Conservation (phyloP, 2,888 invertebrate species). For the Orthonevra nobilis region DNA sequence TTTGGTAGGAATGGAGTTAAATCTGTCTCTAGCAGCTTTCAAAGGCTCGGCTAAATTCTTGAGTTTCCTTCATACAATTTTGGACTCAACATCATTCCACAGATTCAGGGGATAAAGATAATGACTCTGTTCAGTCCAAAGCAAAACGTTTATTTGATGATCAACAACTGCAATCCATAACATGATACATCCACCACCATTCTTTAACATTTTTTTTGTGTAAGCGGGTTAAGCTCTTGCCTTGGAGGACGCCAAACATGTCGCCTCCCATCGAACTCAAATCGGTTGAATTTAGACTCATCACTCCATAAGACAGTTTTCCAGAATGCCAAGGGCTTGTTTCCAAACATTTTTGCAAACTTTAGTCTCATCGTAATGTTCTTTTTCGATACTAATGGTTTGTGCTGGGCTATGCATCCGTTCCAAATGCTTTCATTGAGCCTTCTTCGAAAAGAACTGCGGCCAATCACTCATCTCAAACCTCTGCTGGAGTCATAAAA, state of each 20-base stretch:
- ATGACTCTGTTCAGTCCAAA: conserved; percentile 14
- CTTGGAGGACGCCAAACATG: conserved; percentile 12
- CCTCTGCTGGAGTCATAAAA: not conserved
- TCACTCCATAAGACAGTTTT: conserved; percentile 39
- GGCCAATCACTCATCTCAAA: not conserved
- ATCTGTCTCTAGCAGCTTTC: too few relatives aligned
- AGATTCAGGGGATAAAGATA: not conserved
- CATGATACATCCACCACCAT: conserved; percentile 13
- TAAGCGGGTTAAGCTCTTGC: conserved; percentile 18
- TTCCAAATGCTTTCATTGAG: conserved; percentile 1
- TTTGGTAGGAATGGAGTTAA: too few relatives aligned
- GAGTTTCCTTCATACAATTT: too few relatives aligned
- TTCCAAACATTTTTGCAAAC: not conserved
- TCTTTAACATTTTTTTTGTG: conserved; percentile 14
- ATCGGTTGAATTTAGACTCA: conserved; percentile 42
- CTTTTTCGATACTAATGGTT: conserved; percentile 12
- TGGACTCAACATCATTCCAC: too few relatives aligned
- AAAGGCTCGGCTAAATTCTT: too few relatives aligned
- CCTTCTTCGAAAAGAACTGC: not conserved
- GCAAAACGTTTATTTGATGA: conserved; percentile 7
- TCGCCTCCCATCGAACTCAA: conserved; percentile 12
- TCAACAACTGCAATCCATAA: conserved; percentile 14
- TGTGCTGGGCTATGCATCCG: conserved; percentile 1
- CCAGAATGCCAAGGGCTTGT: conserved; percentile 11
- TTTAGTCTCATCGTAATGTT: not conserved